Base-by-base conservation (phyloP, 2,888 invertebrate species). In the Troides helena region DNA sequence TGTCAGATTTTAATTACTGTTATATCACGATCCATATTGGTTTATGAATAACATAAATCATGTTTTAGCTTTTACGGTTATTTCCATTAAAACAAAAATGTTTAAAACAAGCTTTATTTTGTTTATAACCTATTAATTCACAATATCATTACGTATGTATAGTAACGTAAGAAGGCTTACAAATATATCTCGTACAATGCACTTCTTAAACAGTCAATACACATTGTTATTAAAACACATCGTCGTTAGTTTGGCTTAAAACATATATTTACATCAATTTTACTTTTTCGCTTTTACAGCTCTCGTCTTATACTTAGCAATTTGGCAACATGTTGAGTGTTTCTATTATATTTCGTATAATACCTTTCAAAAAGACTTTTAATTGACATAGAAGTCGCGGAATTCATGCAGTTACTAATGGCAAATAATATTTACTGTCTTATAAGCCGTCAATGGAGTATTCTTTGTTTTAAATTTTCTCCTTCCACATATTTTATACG, bases 61-160 rank as follows among this genome's bases (percentile, higher is more conserved):
- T n/a, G n/a, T 53, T n/a, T 53, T 53, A 53, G n/a, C n/a, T 53
- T 5, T n/a, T 53, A n/a, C 6, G 53, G 53, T 53, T n/a, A 53
- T 1, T 5, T 59, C 23, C 23, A 71, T 10, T 23, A 65, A 84
- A 77, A 85, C 83, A 82, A 73, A 78, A 68, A 17, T 78, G 71
- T 89, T 90, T 87, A 86, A 91, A 92, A 92, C 92, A 92, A 92
- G 92, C 92, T 91, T 92, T 92, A 91, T 91, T 92, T 83, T 83
- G 75, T 85, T 77, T 77, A 82, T 87, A 85, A 80, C 82, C 87
- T 90, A 91, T 79, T 83, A 81, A 81, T 80, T 80, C 81, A 85
- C 85, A 85, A 77, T 80, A 82, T 82, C 73, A 74, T 85, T 82
- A 86, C 81, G 81, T 82, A 80, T 83, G 81, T 82, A 80, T 83